phyloP scores from a whole-genome alignment of 2,888 invertebrate genomes.

The Cerceris ruficornis region DNA sequence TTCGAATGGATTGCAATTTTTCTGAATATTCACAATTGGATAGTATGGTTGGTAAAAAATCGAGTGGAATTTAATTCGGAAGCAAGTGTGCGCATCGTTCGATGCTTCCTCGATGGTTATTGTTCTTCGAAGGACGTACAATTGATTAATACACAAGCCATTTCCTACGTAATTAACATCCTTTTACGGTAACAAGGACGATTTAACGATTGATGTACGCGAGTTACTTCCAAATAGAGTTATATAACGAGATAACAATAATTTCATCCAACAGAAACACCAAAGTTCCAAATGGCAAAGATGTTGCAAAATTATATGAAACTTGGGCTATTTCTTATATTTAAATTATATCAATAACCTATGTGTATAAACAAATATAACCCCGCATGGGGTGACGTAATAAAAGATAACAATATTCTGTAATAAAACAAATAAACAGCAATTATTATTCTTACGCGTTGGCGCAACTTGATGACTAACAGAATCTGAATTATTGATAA shows the following conservation, averaged over 20 bases:
- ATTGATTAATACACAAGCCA: slow-evolving; percentile 50
- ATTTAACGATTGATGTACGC: slow-evolving; percentile 31
- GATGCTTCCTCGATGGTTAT: slow-evolving; percentile 28
- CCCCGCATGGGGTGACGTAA: no score
- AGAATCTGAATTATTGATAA: no score
- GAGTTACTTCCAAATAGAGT: slow-evolving; percentile 36
- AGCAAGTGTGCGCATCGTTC: not conserved
- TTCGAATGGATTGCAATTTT: not conserved
- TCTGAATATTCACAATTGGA: no score
- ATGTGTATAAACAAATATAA: no score
- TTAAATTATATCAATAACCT: no score
- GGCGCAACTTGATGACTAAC: no score
- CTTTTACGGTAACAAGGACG: slow-evolving; percentile 62
- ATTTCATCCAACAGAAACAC: not conserved
- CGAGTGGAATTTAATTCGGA: not conserved
- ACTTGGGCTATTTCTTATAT: no score
- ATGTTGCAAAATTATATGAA: no score
- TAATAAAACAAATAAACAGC: no score
- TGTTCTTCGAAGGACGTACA: slow-evolving; percentile 34
- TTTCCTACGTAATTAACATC: slow-evolving; percentile 59
- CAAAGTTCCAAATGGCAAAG: not conserved
- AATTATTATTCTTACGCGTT: no score
- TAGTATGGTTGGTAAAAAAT: no score
- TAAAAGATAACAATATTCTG: no score
- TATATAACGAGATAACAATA: slow-evolving; percentile 21